Percentiles rank a stretch among this genome's conserved stretches.
Evolutionary conservation across 2,888 invertebrate species (phyloP).

Genomic region (Scaptomyza polygonia): DNA sequence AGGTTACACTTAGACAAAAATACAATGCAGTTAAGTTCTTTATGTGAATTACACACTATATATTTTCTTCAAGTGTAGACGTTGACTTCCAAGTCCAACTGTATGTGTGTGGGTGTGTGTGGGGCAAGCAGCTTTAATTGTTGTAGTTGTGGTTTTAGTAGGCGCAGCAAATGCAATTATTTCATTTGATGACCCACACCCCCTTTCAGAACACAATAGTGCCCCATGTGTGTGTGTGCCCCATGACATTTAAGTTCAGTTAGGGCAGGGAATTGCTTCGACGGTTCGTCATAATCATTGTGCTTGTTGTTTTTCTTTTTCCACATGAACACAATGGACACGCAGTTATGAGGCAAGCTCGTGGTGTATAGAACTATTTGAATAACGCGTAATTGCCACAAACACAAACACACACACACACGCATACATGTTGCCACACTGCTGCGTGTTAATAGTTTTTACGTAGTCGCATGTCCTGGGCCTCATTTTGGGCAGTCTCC

Average conservation of each 20-base stretch:
- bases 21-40: too few relatives aligned
- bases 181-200: constrained; percentile 43
- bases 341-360: constrained; percentile 54
- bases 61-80: not conserved
- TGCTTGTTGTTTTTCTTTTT: constrained; percentile 28
- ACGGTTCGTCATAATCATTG: constrained; percentile 26
- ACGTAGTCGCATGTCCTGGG: constrained; percentile 61
- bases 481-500: constrained; percentile 13
- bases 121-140: not conserved
- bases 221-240: constrained; percentile 8
- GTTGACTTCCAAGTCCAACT: not conserved
- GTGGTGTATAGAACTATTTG: constrained; percentile 73
- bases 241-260: constrained; percentile 51
- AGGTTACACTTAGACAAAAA: constrained; percentile 7
- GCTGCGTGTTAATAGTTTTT: constrained; percentile 70
- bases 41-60: too few relatives aligned
- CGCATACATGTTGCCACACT: constrained; percentile 2
- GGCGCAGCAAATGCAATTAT: constrained; percentile 76
- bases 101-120: not conserved
- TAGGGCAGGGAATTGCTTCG: constrained; percentile 58
- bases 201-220: too few relatives aligned
- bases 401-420: constrained; percentile 18
- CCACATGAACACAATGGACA: constrained; percentile 59
- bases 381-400: constrained; percentile 66
- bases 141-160: constrained; percentile 40